Evolutionary conservation across 2,113 vertebrate genomes (phyloP).

Genomic region (Prochilodus magdalenae): DNA sequence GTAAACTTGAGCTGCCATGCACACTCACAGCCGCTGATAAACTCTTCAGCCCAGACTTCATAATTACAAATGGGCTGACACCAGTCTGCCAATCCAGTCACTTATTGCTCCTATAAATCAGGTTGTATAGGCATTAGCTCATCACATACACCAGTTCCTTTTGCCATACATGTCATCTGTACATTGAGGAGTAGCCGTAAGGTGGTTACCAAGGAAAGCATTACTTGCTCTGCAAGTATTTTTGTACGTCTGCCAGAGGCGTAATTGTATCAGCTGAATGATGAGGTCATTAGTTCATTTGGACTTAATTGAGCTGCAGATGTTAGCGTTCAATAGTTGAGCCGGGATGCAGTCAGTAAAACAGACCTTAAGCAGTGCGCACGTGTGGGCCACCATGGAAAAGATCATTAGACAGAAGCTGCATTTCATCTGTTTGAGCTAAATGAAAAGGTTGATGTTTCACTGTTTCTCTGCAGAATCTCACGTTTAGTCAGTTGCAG

Average conservation of each 20-base stretch:
- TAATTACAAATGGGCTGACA: conserved; percentile 2
- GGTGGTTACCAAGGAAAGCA: conserved; percentile 64
- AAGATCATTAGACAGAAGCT: not conserved
- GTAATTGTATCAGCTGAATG: conserved; percentile 56
- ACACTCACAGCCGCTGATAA: conserved; percentile 8
- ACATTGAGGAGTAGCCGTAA: conserved; percentile 46
- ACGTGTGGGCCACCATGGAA: not conserved
- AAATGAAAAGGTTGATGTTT: not conserved
- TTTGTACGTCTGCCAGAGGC: conserved; percentile 50
- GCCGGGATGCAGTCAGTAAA: conserved; percentile 46
- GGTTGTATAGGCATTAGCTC: conserved; percentile 25
- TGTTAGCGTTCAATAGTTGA: conserved; percentile 57
- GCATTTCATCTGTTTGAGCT: not conserved
- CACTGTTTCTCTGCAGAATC: not conserved
- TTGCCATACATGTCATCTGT: conserved; percentile 31
- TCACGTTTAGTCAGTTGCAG: not conserved
- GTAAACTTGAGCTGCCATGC: not conserved
- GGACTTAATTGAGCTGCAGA: conserved; percentile 61
- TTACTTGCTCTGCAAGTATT: conserved; percentile 49
- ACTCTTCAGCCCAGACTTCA: conserved; percentile 7
- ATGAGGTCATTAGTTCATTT: conserved; percentile 69
- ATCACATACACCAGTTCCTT: conserved; percentile 31
- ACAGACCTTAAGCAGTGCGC: conserved; percentile 42
- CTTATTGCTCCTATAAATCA: conserved; percentile 11
- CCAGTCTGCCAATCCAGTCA: not conserved